phyloP scores from a whole-genome alignment of 2,113 vertebrate genomes.

The Raphicerus campestris region DNA sequence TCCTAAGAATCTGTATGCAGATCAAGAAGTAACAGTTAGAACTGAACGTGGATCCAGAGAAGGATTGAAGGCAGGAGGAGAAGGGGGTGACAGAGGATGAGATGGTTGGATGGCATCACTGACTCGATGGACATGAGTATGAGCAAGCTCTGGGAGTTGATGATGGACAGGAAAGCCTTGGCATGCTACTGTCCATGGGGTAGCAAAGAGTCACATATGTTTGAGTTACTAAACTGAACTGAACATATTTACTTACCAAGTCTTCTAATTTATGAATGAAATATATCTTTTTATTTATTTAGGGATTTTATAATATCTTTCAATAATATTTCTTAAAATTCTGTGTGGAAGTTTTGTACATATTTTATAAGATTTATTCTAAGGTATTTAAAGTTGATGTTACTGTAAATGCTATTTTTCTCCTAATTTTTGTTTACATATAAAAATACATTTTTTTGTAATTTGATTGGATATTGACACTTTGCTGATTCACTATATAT shows the following conservation, averaged over 20 bases:
- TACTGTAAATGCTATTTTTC: neutral
- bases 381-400: neutral
- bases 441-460: neutral
- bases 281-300: neutral
- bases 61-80: neutral
- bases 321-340: neutral
- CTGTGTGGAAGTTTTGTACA: neutral
- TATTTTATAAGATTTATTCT: neutral
- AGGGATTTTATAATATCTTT: neutral
- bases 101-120: neutral
- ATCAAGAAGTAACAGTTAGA: neutral
- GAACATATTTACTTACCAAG: neutral
- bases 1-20: neutral
- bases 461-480: neutral
- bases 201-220: neutral
- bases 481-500: neutral
- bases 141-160: neutral
- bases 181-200: neutral
- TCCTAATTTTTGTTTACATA: neutral
- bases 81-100: neutral
- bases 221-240: neutral
- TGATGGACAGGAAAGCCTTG: neutral
- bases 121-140: neutral
- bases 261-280: neutral
- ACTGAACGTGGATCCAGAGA: neutral